Evolutionary conservation across 2,888 invertebrate species (phyloP).

Genomic region (Nomada fucata): DNA sequence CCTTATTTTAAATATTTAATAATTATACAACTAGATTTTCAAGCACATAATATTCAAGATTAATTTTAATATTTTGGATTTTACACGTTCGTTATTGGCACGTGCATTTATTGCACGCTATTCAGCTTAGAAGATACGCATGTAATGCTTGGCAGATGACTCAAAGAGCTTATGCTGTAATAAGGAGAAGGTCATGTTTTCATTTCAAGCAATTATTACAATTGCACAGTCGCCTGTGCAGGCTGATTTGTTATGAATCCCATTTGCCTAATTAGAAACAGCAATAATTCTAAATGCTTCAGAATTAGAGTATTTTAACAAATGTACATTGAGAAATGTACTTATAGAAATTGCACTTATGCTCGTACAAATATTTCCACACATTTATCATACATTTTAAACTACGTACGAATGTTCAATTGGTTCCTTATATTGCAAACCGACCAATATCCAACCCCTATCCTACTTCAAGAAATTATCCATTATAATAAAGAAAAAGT

Average conservation of each 20-base stretch:
- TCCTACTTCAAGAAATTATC: too few relatives aligned
- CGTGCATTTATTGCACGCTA: not conserved
- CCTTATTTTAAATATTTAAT: not conserved
- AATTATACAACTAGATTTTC: not conserved
- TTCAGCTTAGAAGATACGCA: not conserved
- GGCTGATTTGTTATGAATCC: slow-evolving; percentile 16
- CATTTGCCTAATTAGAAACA: not conserved
- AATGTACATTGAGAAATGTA: not conserved
- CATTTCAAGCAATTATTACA: slow-evolving; percentile 25
- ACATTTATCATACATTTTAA: not conserved
- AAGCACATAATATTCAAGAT: not conserved
- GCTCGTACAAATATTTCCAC: not conserved
- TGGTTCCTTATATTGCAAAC: too few relatives aligned
- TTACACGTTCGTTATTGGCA: not conserved
- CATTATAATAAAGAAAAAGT: too few relatives aligned
- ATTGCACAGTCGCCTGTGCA: slow-evolving; percentile 3
- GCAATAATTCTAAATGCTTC: not conserved
- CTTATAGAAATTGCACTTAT: not conserved
- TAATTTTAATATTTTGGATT: not conserved
- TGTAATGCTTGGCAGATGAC: not conserved
- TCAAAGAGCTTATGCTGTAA: slow-evolving; percentile 8
- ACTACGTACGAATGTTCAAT: too few relatives aligned
- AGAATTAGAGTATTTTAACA: not conserved
- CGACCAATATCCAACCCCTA: too few relatives aligned
- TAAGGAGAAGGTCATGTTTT: slow-evolving; percentile 25